Conservation (phyloP, 1,140 invertebrate genomes). For the Drosophila suzukii region DNA sequence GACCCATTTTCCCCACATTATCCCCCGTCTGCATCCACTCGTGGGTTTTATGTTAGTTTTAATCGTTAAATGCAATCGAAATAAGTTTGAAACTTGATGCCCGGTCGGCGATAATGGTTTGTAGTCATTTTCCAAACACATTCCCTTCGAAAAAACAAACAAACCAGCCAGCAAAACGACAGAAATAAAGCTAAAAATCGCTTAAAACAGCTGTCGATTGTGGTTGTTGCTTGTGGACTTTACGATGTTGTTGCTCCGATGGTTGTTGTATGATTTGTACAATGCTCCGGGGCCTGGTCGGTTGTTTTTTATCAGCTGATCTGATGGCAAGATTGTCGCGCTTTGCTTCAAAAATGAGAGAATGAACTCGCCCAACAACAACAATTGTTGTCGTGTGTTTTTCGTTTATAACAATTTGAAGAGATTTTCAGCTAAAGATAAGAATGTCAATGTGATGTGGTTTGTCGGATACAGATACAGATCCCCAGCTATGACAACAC, state of each 20-base stretch:
- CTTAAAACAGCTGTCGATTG: constrained; percentile 67
- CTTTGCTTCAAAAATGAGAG: constrained; percentile 81
- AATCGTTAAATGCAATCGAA: constrained; percentile 68
- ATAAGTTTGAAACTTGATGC: constrained; percentile 71
- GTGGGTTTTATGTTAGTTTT: constrained; percentile 36
- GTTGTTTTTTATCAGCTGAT: constrained; percentile 76
- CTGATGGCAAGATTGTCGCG: constrained; percentile 82
- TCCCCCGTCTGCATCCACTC: constrained; percentile 8
- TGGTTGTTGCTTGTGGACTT: constrained; percentile 30
- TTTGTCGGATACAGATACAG: constrained; percentile 67
- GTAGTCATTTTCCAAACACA: constrained; percentile 73
- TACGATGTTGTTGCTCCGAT: constrained; percentile 38
- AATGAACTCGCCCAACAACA: constrained; percentile 53
- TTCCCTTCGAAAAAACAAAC: constrained; percentile 39
- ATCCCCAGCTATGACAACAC: constrained; percentile 23
- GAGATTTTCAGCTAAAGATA: constrained; percentile 78
- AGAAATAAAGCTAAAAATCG: constrained; percentile 45
- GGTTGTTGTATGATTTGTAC: constrained; percentile 76
- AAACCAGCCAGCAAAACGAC: constrained; percentile 32
- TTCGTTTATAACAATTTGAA: constrained; percentile 79
- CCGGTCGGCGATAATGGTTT: constrained; percentile 69
- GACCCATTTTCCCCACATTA: neutral
- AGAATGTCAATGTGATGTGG: constrained; percentile 81
- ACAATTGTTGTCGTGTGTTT: constrained; percentile 49
- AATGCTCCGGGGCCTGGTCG: constrained; percentile 58